phyloP scores from a whole-genome alignment of 2,888 invertebrate species.

The Mycalesis mineus region DNA sequence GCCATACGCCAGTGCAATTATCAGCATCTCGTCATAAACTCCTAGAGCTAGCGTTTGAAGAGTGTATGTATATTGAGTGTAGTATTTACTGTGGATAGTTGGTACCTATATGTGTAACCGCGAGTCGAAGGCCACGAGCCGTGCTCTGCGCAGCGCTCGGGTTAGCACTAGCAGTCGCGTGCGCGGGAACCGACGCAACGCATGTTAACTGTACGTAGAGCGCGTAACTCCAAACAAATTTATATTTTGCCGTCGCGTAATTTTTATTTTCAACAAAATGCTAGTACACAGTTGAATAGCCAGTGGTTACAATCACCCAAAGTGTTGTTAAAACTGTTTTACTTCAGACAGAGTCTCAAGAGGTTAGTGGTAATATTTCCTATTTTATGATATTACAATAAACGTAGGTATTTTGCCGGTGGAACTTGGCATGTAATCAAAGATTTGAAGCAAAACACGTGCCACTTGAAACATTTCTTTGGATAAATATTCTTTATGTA shows the following conservation, averaged over 20 bases:
- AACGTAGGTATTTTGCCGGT: conserved; percentile 27
- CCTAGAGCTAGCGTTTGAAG: not conserved
- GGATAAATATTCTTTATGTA: conserved; percentile 10
- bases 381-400: conserved; percentile 33
- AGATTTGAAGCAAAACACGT: conserved; percentile 33
- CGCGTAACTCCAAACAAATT: not conserved
- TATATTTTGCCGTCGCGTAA: not conserved
- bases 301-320: not conserved
- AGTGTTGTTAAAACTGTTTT: conserved; percentile 10
- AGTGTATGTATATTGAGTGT: not conserved
- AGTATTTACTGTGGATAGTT: conserved; percentile 12
- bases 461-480: conserved; percentile 35
- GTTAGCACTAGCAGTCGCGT: conserved; percentile 47
- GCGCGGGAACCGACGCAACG: conserved; percentile 47
- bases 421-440: conserved; percentile 42
- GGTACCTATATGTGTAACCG: conserved; percentile 1
- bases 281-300: not conserved
- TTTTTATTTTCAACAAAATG: not conserved
- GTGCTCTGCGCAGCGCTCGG: conserved; percentile 12
- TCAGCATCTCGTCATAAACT: no score
- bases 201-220: conserved; percentile 35
- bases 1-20: no score
- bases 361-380: conserved; percentile 40
- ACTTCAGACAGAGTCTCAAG: conserved; percentile 24
- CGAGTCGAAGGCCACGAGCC: conserved; percentile 21